A percentile compares a stretch with the other conserved stretches of the same genome.
These are phyloP conservation scores for Amphimallon solstitiale DNA, from an alignment of 2,888 invertebrate genomes.

Conservation along the genomic window DNA sequence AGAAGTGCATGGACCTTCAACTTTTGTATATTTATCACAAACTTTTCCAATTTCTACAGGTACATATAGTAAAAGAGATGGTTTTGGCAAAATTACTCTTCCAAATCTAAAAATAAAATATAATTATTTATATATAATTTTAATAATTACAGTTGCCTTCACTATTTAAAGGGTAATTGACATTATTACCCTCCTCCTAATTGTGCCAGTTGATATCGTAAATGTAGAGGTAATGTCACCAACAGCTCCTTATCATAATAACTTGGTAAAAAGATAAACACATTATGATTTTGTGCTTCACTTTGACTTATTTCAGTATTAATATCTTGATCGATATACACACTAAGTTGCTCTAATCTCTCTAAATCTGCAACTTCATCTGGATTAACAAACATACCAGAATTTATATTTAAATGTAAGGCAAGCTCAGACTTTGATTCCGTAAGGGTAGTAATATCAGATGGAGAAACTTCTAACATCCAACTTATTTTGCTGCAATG, in stretches of 20 bases:
- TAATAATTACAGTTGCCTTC: too few species aligned
- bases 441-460: slow-evolving; percentile 45
- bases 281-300: slow-evolving; percentile 57
- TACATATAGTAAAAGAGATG: slow-evolving; percentile 57
- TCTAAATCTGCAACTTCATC: slow-evolving; percentile 62
- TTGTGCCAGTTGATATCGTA: slow-evolving; percentile 64
- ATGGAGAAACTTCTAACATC: slow-evolving; percentile 60
- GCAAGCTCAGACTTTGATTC: slow-evolving; percentile 55
- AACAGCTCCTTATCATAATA: slow-evolving; percentile 53
- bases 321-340: slow-evolving; percentile 58
- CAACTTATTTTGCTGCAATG: slow-evolving; percentile 62
- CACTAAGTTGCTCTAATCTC: slow-evolving; percentile 54
- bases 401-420: slow-evolving; percentile 57
- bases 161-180: too few species aligned
- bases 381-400: slow-evolving; percentile 62
- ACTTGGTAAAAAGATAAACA: slow-evolving; percentile 57
- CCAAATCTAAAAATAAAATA: slow-evolving; percentile 53
- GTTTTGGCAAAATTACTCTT: slow-evolving; percentile 57
- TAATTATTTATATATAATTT: neutral
- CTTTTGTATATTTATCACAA: slow-evolving; percentile 55
- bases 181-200: slow-evolving; percentile 60
- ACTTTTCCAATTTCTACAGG: slow-evolving; percentile 46
- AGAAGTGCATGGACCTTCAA: slow-evolving; percentile 59
- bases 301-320: slow-evolving; percentile 62
- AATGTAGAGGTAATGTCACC: slow-evolving; percentile 63